Evolutionary conservation across 2,888 invertebrate species (phyloP).

Genomic region (Apamea anceps): DNA sequence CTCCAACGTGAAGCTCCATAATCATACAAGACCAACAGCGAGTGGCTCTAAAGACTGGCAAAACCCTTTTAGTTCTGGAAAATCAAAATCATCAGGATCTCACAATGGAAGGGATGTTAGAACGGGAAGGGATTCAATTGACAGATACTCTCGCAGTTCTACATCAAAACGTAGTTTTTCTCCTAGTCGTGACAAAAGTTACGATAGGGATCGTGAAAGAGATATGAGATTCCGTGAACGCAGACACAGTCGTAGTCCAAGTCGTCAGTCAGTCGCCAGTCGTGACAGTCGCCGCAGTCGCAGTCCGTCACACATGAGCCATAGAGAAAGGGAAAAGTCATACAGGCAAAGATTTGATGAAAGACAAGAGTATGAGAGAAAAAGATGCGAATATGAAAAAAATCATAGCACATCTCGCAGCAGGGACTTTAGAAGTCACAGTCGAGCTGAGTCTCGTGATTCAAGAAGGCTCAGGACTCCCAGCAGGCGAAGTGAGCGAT

Average conservation of each 20-base stretch:
- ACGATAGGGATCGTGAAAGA: slow-evolving; percentile 62
- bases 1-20: slow-evolving; percentile 5
- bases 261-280: slow-evolving; percentile 58
- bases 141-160: slow-evolving; percentile 45
- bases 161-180: slow-evolving; percentile 67
- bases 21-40: not conserved
- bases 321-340: slow-evolving; percentile 67
- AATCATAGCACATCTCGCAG: slow-evolving; percentile 70
- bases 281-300: slow-evolving; percentile 57
- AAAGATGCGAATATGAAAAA: slow-evolving; percentile 75
- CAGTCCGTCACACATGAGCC: slow-evolving; percentile 70
- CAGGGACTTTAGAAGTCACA: slow-evolving; percentile 72
- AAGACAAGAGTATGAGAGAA: slow-evolving; percentile 74
- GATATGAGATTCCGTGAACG: slow-evolving; percentile 66
- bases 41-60: slow-evolving; percentile 31
- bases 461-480: slow-evolving; percentile 73
- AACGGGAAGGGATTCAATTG: slow-evolving; percentile 35
- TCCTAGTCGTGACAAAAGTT: slow-evolving; percentile 64
- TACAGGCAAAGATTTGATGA: slow-evolving; percentile 66
- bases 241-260: slow-evolving; percentile 74
- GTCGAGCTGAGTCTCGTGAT: slow-evolving; percentile 69
- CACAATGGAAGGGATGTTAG: slow-evolving; percentile 27
- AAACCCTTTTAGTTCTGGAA: slow-evolving; percentile 32
- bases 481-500: slow-evolving; percentile 68
- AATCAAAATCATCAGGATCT: slow-evolving; percentile 30